phyloP scores from a whole-genome alignment of 2,113 vertebrate species.

The Callocephalon fimbriatum region DNA sequence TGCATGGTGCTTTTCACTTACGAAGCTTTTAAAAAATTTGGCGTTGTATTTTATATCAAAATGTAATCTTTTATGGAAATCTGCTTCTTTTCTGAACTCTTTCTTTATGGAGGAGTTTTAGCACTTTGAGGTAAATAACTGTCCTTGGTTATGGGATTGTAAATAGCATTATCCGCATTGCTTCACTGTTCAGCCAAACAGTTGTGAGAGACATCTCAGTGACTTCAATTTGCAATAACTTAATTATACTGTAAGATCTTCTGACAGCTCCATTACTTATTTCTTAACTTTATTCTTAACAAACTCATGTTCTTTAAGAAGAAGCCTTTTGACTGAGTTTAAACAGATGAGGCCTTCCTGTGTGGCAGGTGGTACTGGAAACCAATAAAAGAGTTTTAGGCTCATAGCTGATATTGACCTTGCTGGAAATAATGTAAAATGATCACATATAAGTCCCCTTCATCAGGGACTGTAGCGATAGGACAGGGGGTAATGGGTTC shows the following conservation, averaged over 20 bases:
- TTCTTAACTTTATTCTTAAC: not conserved
- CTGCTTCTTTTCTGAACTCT: not conserved
- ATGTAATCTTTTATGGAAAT: not conserved
- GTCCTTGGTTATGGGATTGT: not conserved
- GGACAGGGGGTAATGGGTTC: not conserved
- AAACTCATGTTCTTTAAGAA: not conserved
- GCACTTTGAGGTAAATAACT: not conserved
- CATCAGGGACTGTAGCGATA: not conserved
- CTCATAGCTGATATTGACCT: not conserved
- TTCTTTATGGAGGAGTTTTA: not conserved
- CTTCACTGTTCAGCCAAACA: not conserved
- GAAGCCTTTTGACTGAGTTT: not conserved
- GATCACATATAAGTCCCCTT: not conserved
- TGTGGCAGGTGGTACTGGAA: not conserved
- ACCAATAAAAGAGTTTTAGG: not conserved
- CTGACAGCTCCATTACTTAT: not conserved
- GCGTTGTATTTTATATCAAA: not conserved
- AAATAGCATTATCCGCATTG: not conserved
- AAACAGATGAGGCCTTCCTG: fast-evolving
- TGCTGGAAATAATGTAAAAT: not conserved
- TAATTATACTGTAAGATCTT: not conserved
- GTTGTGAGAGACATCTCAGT: not conserved
- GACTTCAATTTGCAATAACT: not conserved
- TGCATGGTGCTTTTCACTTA: not conserved
- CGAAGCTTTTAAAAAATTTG: not conserved